Conservation (phyloP, 2,113 vertebrate genomes). For the Cettia cetti region DNA sequence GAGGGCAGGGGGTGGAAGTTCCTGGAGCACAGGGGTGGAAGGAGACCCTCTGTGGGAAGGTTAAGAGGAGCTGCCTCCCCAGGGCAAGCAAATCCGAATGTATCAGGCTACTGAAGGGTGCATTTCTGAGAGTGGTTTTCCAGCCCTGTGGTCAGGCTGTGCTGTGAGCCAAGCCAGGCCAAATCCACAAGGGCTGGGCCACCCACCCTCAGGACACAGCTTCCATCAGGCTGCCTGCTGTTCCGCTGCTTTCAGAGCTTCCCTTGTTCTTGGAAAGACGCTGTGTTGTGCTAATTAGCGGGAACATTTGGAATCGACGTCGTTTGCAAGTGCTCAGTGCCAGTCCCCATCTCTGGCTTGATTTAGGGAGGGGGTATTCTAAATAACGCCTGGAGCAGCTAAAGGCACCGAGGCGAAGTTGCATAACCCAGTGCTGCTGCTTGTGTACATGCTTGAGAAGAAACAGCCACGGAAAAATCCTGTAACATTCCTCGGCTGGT, state of each 20-base stretch:
- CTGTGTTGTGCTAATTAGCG: background rate
- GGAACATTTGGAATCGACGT: background rate
- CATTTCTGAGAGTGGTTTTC: background rate
- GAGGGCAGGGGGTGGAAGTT: background rate
- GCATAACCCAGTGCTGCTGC: conserved; percentile 38
- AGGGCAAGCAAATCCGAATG: background rate
- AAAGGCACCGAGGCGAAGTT: conserved; percentile 14
- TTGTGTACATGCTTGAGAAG: conserved; percentile 59
- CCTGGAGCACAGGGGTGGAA: background rate
- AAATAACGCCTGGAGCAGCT: background rate
- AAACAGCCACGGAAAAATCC: conserved; percentile 69
- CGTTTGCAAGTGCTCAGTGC: background rate
- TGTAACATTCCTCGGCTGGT: conserved; percentile 53
- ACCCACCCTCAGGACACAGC: background rate
- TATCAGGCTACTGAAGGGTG: background rate
- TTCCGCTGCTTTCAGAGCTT: background rate
- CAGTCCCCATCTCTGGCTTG: background rate
- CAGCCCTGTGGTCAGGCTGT: background rate
- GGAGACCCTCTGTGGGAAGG: background rate
- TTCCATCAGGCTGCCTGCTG: rapidly evolving
- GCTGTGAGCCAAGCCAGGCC: background rate
- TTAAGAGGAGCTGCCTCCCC: background rate
- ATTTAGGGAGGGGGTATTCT: background rate
- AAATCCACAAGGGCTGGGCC: background rate
- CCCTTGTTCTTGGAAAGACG: background rate